Conservation (phyloP, 2,888 invertebrate species). For the Sclerodermus sp. region DNA sequence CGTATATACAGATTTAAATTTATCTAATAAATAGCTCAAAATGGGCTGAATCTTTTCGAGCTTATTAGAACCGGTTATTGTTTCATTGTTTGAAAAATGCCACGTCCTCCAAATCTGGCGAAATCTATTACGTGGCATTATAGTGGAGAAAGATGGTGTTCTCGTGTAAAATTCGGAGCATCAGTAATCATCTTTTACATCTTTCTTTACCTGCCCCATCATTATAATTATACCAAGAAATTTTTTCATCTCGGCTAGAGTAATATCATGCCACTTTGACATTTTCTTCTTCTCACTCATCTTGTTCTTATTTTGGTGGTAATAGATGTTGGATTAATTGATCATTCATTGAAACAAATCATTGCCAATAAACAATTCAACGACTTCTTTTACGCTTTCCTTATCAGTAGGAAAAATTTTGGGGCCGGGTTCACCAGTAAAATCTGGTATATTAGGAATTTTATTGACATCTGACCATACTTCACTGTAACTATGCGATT, state of each 20-base stretch:
- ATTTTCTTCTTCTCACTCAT: too few species aligned
- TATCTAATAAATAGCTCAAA: conserved; percentile 8
- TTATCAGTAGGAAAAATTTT: too few species aligned
- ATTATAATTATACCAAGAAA: conserved; percentile 12
- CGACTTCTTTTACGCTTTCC: too few species aligned
- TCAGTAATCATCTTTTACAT: conserved; percentile 10
- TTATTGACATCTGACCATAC: conserved; percentile 16
- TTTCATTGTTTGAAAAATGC: conserved; percentile 10
- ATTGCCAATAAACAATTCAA: too few species aligned
- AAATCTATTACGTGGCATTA: conserved; percentile 7
- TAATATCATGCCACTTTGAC: conserved; percentile 8
- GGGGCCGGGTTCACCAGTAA: too few species aligned
- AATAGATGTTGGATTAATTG: too few species aligned
- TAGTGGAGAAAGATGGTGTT: conserved; percentile 7
- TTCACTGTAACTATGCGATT: conserved; percentile 15
- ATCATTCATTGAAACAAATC: too few species aligned
- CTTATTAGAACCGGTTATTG: neutral
- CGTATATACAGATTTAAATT: conserved; percentile 9
- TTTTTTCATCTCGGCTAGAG: conserved; percentile 8
- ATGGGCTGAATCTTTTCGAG: conserved; percentile 7
- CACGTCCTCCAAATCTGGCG: conserved; percentile 7
- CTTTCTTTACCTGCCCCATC: conserved; percentile 12
- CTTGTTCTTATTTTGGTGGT: too few species aligned
- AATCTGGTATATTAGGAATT: too few species aligned
- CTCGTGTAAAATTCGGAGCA: conserved; percentile 8